phyloP scores from a whole-genome alignment of 2,888 invertebrate species.

The Polymixis flavicincta region DNA sequence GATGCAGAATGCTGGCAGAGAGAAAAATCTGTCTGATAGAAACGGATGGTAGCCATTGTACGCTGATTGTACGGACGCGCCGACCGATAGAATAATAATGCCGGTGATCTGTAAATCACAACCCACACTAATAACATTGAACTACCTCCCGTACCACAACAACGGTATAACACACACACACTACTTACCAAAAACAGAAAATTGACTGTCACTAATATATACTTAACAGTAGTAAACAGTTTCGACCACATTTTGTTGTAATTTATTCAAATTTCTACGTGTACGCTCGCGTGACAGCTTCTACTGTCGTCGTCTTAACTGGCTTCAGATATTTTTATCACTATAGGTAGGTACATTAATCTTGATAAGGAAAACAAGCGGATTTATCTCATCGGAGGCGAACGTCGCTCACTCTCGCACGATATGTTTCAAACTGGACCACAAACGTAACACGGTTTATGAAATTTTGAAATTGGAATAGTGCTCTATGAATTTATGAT shows the following conservation, averaged over 20 bases:
- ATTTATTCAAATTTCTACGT: constrained; percentile 61
- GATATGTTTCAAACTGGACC: constrained; percentile 51
- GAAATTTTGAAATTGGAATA: constrained; percentile 24
- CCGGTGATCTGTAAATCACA: constrained; percentile 93
- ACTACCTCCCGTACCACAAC: constrained; percentile 6
- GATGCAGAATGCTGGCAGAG: constrained; percentile 93
- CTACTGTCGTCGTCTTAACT: constrained; percentile 76
- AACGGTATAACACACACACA: constrained; percentile 23
- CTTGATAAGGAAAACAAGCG: constrained; percentile 88
- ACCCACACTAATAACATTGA: constrained; percentile 38
- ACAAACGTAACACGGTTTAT: constrained; percentile 10
- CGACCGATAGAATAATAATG: constrained; percentile 94
- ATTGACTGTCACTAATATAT: constrained; percentile 82
- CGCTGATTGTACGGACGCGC: constrained; percentile 92
- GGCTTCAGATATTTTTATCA: constrained; percentile 86
- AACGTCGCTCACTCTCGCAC: constrained; percentile 57
- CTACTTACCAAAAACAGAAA: constrained; percentile 87
- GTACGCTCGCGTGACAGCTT: constrained; percentile 73
- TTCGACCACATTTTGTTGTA: constrained; percentile 83
- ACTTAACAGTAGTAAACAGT: constrained; percentile 87
- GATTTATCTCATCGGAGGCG: constrained; percentile 79
- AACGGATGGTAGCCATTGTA: constrained; percentile 93
- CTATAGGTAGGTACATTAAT: constrained; percentile 77
- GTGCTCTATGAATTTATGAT: constrained; percentile 14
- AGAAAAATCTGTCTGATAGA: constrained; percentile 92